phyloP scores from a whole-genome alignment of 2,113 vertebrate genomes.

The Acanthochromis polyacanthus region DNA sequence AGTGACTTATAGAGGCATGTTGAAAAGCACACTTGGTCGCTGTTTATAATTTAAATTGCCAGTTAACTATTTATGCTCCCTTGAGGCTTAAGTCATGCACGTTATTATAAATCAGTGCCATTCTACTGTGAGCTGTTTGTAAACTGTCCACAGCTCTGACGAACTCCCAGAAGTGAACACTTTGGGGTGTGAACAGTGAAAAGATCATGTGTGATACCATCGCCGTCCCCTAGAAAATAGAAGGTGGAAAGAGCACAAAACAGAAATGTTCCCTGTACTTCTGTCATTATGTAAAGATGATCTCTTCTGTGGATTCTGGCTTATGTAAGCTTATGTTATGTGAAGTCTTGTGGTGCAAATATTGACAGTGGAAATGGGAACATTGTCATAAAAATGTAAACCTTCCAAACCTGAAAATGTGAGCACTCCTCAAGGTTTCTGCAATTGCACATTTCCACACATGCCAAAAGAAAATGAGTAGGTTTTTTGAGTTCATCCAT shows the following conservation, averaged over 20 bases:
- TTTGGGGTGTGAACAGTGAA: conserved; percentile 8
- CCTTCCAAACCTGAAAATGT: too few species aligned
- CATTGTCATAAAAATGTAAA: too few species aligned
- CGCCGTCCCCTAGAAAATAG: neutral
- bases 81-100: neutral
- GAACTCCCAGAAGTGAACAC: conserved; percentile 17
- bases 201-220: conserved; percentile 6
- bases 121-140: conserved; percentile 21
- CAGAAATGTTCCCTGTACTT: neutral
- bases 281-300: too few species aligned
- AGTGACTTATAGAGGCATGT: neutral
- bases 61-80: neutral
- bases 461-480: too few species aligned
- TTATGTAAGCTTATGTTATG: too few species aligned
- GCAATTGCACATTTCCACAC: too few species aligned
- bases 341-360: too few species aligned
- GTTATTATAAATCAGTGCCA: neutral
- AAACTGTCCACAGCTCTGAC: conserved; percentile 21
- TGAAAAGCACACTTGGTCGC: neutral
- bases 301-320: too few species aligned
- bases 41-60: neutral
- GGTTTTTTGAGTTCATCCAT: too few species aligned
- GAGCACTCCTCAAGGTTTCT: too few species aligned
- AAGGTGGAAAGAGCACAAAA: conserved; percentile 5
- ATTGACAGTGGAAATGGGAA: too few species aligned